Percentiles rank a stretch among this genome's conserved stretches.
phyloP scores from a whole-genome alignment of 2,797 vertebrate species.

The Adrianichthys oophorus region DNA sequence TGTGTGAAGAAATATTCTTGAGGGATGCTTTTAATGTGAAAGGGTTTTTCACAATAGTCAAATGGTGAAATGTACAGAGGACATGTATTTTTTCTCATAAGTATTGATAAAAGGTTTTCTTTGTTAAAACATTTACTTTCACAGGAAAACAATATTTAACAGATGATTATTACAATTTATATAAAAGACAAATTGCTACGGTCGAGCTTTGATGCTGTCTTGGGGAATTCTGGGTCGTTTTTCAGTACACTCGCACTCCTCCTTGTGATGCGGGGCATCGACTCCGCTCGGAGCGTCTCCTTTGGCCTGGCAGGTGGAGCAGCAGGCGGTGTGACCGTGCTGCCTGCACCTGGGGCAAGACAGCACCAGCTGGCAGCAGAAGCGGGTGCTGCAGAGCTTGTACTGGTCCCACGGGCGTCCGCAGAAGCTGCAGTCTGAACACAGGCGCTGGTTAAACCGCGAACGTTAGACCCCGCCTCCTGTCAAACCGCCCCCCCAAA shows the following conservation, averaged over 20 bases:
- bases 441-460: not conserved
- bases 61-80: no score
- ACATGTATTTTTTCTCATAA: no score
- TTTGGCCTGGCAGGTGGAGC: conserved; percentile 86
- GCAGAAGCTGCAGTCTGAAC: conserved; percentile 90
- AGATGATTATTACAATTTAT: not conserved
- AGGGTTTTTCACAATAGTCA: no score
- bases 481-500: not conserved
- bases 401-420: conserved; percentile 89
- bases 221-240: conserved; percentile 84
- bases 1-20: no score
- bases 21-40: no score
- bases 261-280: conserved; percentile 66
- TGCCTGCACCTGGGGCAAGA: conserved; percentile 82
- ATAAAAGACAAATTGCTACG: no score
- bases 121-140: no score
- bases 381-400: conserved; percentile 85
- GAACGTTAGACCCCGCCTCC: no score
- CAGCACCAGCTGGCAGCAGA: conserved; percentile 92
- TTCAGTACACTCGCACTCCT: conserved; percentile 93
- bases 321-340: conserved; percentile 87
- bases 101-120: no score
- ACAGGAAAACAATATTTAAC: not conserved
- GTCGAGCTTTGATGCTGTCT: conserved; percentile 50
- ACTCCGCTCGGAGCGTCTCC: conserved; percentile 30